These are phyloP conservation scores for Rhabditoides inermis DNA, from an alignment of 2,888 invertebrate species.

Conservation along the genomic window DNA sequence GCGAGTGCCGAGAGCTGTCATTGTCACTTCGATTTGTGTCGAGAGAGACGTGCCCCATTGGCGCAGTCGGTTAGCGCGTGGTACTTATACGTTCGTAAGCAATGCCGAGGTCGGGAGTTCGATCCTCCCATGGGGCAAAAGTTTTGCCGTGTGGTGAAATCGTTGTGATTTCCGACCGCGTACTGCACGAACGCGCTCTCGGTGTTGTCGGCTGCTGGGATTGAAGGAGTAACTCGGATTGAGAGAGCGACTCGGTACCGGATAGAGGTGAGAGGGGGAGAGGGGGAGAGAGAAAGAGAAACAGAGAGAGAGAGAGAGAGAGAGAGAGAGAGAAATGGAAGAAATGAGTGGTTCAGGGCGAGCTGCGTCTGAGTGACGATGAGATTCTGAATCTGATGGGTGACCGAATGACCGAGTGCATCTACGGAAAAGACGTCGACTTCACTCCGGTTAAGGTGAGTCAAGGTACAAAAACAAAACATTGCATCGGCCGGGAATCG, in stretches of 20 bases:
- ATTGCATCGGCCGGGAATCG: not conserved
- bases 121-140: not conserved
- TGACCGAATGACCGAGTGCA: slow-evolving; percentile 8
- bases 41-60: slow-evolving; percentile 20
- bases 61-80: slow-evolving; percentile 28
- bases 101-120: too few species aligned
- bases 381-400: not conserved
- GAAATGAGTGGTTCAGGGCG: not conserved
- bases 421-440: slow-evolving; percentile 12
- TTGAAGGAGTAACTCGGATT: slow-evolving; percentile 68
- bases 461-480: slow-evolving; percentile 5
- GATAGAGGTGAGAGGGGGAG: slow-evolving; percentile 21
- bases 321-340: not conserved
- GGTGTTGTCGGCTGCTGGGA: slow-evolving; percentile 76
- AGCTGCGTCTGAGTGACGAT: not conserved
- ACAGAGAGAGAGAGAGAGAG: not conserved
- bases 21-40: too few species aligned
- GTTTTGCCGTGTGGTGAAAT: slow-evolving; percentile 6
- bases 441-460: too few species aligned
- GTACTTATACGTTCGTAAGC: too few species aligned
- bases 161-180: slow-evolving; percentile 66
- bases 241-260: slow-evolving; percentile 75
- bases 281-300: slow-evolving; percentile 26
- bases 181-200: slow-evolving; percentile 92
- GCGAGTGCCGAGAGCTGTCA: too few species aligned